Evolutionary conservation across 2,888 invertebrate genomes (phyloP), one percentile per base, ranked within the genome.

Genomic region (Mylabris sibirica): DNA sequence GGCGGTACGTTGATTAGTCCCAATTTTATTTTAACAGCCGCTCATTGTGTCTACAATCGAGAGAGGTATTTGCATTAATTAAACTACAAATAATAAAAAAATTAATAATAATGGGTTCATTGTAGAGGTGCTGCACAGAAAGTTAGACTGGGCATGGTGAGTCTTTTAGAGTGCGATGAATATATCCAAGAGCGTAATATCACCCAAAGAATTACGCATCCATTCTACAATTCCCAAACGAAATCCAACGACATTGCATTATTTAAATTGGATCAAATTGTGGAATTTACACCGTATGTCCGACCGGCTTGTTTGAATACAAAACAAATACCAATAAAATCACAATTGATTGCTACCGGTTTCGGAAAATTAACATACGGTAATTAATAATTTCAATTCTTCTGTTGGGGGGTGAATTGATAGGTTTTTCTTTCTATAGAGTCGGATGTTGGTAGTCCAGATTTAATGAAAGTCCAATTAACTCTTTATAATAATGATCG

Each of bases 1-100:
- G 92, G 92, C 0, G 93, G 92, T 0, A 87, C 88, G 1, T 83
- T 93, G 11, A 88, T 93, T 65, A 90, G 90, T 70, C 77, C 89
- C 0, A 83, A 84, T 4, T 91, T 88, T 79, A 87, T 93, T 41
- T 79, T 93, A 9, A 90, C 91, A 0, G 92, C 92, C 0, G 91
- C 89, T 0, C 92, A 92, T 78, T 93, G 92, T 53, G 20, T 70
- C 14, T 17, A 30, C n/a, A 26, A n/a, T 26, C 4, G 30, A 24
- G 60, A 66, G n/a, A 66, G 63, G 64, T 60, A n/a, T 20, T 65
- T 24, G 8, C 6, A 24, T n/a, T 41, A 41, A 22, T 11, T n/a
- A n/a, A n/a, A n/a, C n/a, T n/a, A n/a, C n/a, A n/a, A n/a, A n/a
- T n/a, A n/a, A n/a, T n/a, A n/a, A n/a, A n/a, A n/a, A 22, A 59